These are phyloP conservation scores for Bothrops jararaca DNA, from an alignment of 2,113 vertebrate species.

Conservation along the genomic window DNA sequence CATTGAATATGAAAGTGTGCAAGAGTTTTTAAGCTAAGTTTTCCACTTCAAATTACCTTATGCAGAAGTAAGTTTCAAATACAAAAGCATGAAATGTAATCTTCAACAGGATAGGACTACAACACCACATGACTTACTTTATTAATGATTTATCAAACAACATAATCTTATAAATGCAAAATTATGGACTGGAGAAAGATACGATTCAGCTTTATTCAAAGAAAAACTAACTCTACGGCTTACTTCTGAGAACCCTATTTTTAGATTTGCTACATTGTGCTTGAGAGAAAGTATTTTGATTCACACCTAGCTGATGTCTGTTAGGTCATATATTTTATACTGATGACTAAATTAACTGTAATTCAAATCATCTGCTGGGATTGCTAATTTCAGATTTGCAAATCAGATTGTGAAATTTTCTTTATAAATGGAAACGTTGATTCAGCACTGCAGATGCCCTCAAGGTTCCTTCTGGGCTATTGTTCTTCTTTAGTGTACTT, in stretches of 20 bases:
- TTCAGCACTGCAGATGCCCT: neutral
- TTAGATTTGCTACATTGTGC: neutral
- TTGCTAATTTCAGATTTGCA: neutral
- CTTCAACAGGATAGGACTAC: neutral
- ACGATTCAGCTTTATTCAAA: neutral
- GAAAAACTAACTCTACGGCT: neutral
- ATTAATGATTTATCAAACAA: neutral
- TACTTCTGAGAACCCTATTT: neutral
- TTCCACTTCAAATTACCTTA: neutral
- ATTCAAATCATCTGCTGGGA: neutral
- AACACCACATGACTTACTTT: neutral
- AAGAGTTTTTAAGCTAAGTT: neutral
- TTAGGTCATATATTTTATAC: neutral
- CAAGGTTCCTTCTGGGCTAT: neutral
- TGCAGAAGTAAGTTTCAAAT: neutral
- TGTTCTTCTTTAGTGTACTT: neutral
- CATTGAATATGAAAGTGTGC: neutral
- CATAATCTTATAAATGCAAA: neutral
- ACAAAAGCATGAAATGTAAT: neutral
- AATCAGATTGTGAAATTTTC: neutral
- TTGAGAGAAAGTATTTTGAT: constrained; percentile 26
- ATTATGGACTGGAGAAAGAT: neutral
- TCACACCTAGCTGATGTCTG: neutral
- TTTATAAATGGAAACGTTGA: neutral
- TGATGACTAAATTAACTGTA: neutral